Base-by-base conservation (phyloP, 2,888 invertebrate species). In the Frankliniella fusca region DNA sequence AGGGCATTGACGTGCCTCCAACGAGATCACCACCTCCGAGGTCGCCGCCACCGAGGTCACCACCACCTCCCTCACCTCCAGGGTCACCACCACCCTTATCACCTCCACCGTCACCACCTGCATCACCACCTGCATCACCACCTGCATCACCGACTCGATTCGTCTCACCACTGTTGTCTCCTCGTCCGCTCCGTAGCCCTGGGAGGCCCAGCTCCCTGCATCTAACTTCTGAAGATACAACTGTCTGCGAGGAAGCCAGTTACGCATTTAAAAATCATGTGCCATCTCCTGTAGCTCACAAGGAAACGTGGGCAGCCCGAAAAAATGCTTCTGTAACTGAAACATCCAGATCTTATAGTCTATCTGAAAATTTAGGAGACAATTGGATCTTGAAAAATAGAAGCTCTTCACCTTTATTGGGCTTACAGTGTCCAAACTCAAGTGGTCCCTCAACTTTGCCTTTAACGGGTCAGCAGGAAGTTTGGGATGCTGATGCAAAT, bases 341-440 rank as follows among this genome's bases (percentile, higher is more conserved):
- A 27, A 27, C 70, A 3, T 12, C 70, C 12, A 27, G 11, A 2
- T 27, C 12, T 5, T 76, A 76, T 12, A 23, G 11, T 9, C 8
- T 10, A 12, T 76, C 70, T 11, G 70, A 76, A 12, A 23, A 76
- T 12, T 12, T 76, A 7, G 70, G 70, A 11, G 27, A 76, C 70
- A 76, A 76, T 23, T 76, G 70, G 70, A 76, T 76, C 27, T 76
- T 76, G 70, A 76, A 23, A 27, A 76, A 76, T 76, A 23, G 70
- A 10, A 76, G 27, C 27, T 23, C 70, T 23, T 76, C 70, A 12
- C 27, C 70, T 76, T 11, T 27, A 27, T 27, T 23, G 9, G 23
- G 12, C 12, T 27, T 12, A 1, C 27, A 76, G 23, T 12, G 12
- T 12, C 2, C 1, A 9, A 27, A 27, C 27, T n/a, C 70, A 76